These are phyloP conservation scores for Corythornis vintsioides DNA, from an alignment of 2,113 vertebrate species.

Conservation along the genomic window DNA sequence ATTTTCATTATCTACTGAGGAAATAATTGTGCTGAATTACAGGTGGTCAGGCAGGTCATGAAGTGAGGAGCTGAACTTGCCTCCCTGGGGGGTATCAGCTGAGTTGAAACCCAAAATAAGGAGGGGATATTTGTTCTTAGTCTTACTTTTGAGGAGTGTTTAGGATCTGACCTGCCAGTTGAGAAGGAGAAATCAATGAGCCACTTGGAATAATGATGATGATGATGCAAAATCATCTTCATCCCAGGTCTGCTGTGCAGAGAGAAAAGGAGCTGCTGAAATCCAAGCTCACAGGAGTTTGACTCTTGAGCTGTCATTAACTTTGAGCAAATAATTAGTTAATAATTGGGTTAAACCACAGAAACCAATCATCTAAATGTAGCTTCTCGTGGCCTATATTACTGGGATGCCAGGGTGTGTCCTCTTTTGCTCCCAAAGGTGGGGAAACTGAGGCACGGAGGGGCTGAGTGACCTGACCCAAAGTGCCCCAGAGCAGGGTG, in stretches of 20 bases:
- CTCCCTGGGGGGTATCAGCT: not conserved
- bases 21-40: not conserved
- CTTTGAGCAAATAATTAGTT: not conserved
- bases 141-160: not conserved
- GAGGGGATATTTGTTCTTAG: not conserved
- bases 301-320: not conserved
- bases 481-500: too few species aligned
- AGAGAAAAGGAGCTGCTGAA: not conserved
- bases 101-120: not conserved
- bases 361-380: not conserved
- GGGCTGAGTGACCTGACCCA: too few species aligned
- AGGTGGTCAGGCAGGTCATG: not conserved
- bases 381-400: constrained; percentile 14
- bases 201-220: not conserved
- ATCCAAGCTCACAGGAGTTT: not conserved
- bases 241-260: not conserved
- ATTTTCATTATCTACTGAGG: not conserved
- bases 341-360: constrained; percentile 15
- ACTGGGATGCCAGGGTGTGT: not conserved
- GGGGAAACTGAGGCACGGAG: too few species aligned
- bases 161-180: not conserved
- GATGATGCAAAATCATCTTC: not conserved
- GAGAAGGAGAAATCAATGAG: not conserved
- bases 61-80: not conserved
- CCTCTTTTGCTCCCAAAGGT: not conserved